Evolutionary conservation across 2,113 vertebrate species (phyloP), one percentile per base, ranked within the genome.

Genomic region (Sphyrna mokarran): DNA sequence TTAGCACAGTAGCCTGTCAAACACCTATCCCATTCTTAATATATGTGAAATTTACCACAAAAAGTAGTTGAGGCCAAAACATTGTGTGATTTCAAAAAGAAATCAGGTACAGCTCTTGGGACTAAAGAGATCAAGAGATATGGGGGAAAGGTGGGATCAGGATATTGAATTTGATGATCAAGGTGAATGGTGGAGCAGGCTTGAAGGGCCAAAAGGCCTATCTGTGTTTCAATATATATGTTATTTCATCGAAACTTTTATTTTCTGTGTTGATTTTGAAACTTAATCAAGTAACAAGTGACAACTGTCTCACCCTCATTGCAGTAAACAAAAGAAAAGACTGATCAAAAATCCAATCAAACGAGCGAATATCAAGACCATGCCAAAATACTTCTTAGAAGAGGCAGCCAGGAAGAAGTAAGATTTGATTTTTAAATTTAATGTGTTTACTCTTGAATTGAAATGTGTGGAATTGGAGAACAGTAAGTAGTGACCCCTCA

Each of bases 361-460:
- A 96, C 98, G 99, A 96, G 98, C 97, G 96, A 98, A 98, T 58
- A 99, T 99, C 96, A 98, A 97, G 96, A 99, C 99, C 95, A 99
- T 98, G 9, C 99, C 98, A 54, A 97, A 98, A 61, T 98, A 97
- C 97, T 97, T 99, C 95, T 96, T 98, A 97, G 98, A 98, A 96
- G 97, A 97, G 95, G 96, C 95, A 54, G 97, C 98, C 97, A 95
- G 78, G 72, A 96, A 97, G 97, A 96, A 1, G 98, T 97, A 97
- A 97, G 97, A 13, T 66, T 93, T 37, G 33, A 33, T 96, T 96
- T 96, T 20, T 29, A 20, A 85, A 66, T 63, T 85, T 72, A 0
- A 78, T 78, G 18, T 72, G 13, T 23, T 48, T 68, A n/a, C 20
- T 95, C 61, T 85, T 48, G n/a, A 37, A 85, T 48, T 83, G 61